phyloP scores from a whole-genome alignment of 1,140 invertebrate species.

The Gryon sp. region DNA sequence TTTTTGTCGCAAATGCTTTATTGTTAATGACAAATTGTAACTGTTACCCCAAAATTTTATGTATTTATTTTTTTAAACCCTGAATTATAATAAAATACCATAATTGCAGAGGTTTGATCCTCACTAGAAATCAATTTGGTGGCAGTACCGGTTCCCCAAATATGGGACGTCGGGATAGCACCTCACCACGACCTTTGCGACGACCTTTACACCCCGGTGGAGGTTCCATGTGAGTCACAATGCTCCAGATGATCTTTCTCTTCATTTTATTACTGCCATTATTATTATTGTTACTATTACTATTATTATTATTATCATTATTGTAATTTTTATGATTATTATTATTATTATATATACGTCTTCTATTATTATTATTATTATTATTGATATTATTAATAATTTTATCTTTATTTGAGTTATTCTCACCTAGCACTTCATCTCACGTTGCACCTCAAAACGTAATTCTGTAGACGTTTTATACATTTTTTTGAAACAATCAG shows the following conservation, averaged over 20 bases:
- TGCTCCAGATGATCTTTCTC: slow-evolving; percentile 71
- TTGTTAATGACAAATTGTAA: no score
- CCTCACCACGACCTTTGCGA: slow-evolving; percentile 75
- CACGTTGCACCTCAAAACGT: slow-evolving; percentile 50
- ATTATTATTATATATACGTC: background rate
- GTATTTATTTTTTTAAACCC: no score
- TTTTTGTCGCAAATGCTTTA: no score
- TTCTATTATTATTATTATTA: background rate
- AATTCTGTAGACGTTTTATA: background rate
- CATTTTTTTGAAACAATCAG: background rate
- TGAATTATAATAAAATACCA: slow-evolving; percentile 10
- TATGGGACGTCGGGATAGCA: slow-evolving; percentile 75
- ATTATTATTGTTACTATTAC: slow-evolving; percentile 46
- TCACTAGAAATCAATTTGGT: slow-evolving; percentile 75
- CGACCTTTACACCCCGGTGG: slow-evolving; percentile 75
- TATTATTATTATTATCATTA: slow-evolving; percentile 24
- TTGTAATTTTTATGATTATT: no score
- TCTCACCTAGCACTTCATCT: slow-evolving; percentile 70
- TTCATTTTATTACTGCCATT: slow-evolving; percentile 65
- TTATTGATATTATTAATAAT: slow-evolving; percentile 35
- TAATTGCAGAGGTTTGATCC: slow-evolving; percentile 72
- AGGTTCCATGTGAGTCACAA: slow-evolving; percentile 79
- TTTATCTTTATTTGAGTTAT: slow-evolving; percentile 70
- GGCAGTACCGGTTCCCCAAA: slow-evolving; percentile 73
- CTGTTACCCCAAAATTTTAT: no score